A percentile compares a stretch with the other conserved stretches of the same genome.
These are phyloP conservation scores for Petroica traversi DNA, from an alignment of 2,113 vertebrate genomes.

Conservation along the genomic window DNA sequence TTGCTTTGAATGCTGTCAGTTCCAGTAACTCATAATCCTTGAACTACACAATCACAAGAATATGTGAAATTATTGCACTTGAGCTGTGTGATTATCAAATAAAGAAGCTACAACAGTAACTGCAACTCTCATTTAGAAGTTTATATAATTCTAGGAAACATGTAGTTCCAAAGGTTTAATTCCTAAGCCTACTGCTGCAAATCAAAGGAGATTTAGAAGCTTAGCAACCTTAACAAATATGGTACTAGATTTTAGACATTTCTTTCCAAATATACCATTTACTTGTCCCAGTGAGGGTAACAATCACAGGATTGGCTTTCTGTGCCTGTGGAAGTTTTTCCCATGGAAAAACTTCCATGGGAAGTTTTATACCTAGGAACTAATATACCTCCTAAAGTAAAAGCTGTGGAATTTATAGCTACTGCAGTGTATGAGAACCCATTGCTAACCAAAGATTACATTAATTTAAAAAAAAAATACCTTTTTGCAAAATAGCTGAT, in stretches of 20 bases:
- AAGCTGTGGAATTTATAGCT: not conserved
- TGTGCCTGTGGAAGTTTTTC: not conserved
- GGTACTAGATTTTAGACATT: not conserved
- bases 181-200: not conserved
- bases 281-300: not conserved
- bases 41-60: not conserved
- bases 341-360: too few species aligned
- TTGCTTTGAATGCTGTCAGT: not conserved
- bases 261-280: not conserved
- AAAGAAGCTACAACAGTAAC: not conserved
- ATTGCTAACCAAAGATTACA: not conserved
- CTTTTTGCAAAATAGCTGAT: slow-evolving; percentile 83
- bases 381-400: not conserved
- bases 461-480: slow-evolving; percentile 18
- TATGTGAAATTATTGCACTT: not conserved
- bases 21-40: not conserved
- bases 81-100: not conserved
- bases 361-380: too few species aligned
- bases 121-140: not conserved
- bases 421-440: not conserved
- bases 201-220: not conserved
- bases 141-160: not conserved
- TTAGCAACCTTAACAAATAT: not conserved
- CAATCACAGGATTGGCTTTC: not conserved
- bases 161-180: not conserved